phyloP scores from a whole-genome alignment of 1,140 invertebrate species.

The Oncopeltus fasciatus region DNA sequence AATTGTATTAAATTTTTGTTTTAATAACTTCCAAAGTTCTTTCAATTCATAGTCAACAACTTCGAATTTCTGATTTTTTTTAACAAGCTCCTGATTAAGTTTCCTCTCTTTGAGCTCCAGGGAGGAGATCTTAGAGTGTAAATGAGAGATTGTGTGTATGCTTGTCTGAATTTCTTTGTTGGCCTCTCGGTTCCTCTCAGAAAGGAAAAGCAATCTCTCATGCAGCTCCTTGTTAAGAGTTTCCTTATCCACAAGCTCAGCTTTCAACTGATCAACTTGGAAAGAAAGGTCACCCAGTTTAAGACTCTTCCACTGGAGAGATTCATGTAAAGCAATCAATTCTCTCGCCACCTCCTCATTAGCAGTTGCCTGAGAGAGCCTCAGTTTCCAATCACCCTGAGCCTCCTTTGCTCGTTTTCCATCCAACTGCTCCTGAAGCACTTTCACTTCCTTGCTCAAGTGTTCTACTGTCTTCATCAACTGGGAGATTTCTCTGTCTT shows the following conservation, averaged over 20 bases:
- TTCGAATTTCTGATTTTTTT: neutral
- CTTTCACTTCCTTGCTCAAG: neutral
- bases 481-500: neutral
- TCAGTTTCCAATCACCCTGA: neutral
- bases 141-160: neutral
- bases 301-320: neutral
- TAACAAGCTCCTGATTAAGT: neutral
- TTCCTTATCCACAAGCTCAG: neutral
- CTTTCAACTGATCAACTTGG: neutral
- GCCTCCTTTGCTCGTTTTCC: neutral
- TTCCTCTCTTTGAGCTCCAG: neutral
- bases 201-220: neutral
- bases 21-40: neutral
- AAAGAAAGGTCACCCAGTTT: neutral
- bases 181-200: neutral
- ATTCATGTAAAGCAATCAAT: neutral
- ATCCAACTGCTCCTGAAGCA: neutral
- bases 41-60: neutral
- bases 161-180: neutral
- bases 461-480: neutral
- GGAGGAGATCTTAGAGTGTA: neutral
- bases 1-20: neutral
- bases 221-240: neutral
- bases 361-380: neutral
- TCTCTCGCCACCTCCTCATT: neutral